These are phyloP conservation scores for Dynastes tityus DNA, from an alignment of 2,888 invertebrate genomes.

Conservation along the genomic window DNA sequence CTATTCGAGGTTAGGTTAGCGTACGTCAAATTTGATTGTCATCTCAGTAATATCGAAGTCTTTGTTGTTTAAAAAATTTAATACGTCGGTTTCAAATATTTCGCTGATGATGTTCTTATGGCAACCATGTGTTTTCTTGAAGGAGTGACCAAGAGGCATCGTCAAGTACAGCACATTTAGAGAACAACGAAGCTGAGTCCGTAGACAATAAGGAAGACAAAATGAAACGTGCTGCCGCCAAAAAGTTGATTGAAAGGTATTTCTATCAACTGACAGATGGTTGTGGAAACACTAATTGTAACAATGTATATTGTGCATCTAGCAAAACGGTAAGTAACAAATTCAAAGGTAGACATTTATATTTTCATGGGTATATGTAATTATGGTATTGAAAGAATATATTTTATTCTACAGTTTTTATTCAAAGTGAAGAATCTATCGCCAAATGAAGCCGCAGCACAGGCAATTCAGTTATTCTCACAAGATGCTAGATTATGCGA, in stretches of 20 bases:
- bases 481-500: slow-evolving; percentile 90
- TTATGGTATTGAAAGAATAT: neutral
- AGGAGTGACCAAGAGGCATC: slow-evolving; percentile 70
- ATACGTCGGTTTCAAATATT: neutral
- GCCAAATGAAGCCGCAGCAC: slow-evolving; percentile 92
- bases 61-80: slow-evolving; percentile 54
- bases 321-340: slow-evolving; percentile 81
- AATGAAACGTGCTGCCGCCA: slow-evolving; percentile 85
- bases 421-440: slow-evolving; percentile 80
- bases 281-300: slow-evolving; percentile 91
- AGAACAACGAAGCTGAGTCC: slow-evolving; percentile 59
- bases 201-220: slow-evolving; percentile 73
- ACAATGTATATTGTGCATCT: slow-evolving; percentile 91
- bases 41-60: slow-evolving; percentile 59
- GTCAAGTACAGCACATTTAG: slow-evolving; percentile 63
- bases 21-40: slow-evolving; percentile 68
- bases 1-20: slow-evolving; percentile 64
- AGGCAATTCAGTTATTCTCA: slow-evolving; percentile 89
- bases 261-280: slow-evolving; percentile 94
- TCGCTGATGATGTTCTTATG: neutral
- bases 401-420: slow-evolving; percentile 41
- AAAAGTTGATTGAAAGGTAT: slow-evolving; percentile 91
- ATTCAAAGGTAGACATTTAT: neutral
- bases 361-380: neutral
- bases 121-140: slow-evolving; percentile 50